Evolutionary conservation across 2,797 vertebrate species (phyloP), one percentile per base, ranked within the genome.

Genomic region (Rhynchotus rufescens): DNA sequence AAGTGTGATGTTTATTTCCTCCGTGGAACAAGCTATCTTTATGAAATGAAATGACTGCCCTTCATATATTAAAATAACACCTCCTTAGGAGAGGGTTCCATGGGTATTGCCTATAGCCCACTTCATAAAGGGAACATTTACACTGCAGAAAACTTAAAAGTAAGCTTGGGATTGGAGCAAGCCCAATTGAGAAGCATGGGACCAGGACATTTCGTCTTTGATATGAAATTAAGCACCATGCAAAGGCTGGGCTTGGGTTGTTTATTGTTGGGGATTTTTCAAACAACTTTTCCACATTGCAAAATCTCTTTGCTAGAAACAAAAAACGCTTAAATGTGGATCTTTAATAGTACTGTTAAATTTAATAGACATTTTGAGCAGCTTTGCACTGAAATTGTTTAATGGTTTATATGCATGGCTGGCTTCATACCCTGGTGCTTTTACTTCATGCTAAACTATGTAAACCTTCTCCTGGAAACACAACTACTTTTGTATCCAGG

Each of bases 11-110:
- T 96, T 96, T 97, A 94, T 96, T 96, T 94, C 95, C 92, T 90
- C 91, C 9, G 5, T 74, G 77, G 95, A 97, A 97, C 97, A 98
- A 97, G 96, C 96, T 97, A 97, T 98, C 97, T 95, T 98, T 98
- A 97, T 97, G 96, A 97, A 97, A 96, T 84, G 74, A 96, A 97
- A 97, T 88, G 90, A 97, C 95, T 96, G 95, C 96, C 95, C 95
- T 97, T 95, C 96, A 96, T 97, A 97, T 97, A 97, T 97, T 97
- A 97, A 98, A 97, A 97, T 97, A 97, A 97, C 97, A 97, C 97
- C 97, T 98, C 96, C 90, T 97, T 90, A 97, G 96, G 89, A 98
- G 89, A 97, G 93, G 95, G 89, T 94, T 93, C 93, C 85, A 85
- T 73, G 81, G 89, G 95, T 94, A 92, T 87, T 64, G 75, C 62